Conservation (phyloP, 1,140 invertebrate genomes). For the Ceratoteleas bidentatus region DNA sequence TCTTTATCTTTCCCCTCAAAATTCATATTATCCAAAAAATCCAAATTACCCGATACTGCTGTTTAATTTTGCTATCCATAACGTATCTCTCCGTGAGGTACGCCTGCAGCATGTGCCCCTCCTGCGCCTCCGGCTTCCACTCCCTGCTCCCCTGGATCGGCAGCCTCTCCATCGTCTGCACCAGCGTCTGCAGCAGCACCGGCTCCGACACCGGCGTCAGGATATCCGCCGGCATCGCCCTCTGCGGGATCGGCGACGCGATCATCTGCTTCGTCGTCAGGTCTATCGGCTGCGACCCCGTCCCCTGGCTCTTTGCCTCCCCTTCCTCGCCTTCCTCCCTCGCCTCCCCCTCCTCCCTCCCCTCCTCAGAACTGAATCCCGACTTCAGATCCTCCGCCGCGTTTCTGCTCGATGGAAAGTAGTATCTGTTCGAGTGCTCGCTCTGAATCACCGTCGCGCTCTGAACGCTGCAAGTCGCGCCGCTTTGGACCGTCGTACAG, state of each 20-base stretch:
- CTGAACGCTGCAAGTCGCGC: conserved; percentile 42
- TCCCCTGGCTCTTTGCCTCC: conserved; percentile 38
- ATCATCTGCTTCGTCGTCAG: conserved; percentile 80
- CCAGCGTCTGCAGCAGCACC: conserved; percentile 84
- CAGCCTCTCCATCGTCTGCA: conserved; percentile 84
- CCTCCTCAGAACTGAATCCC: conserved; percentile 68
- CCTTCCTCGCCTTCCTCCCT: conserved; percentile 67
- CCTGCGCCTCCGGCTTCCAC: conserved; percentile 82
- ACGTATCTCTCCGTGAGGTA: conserved; percentile 89
- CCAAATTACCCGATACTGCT: conserved; percentile 78
- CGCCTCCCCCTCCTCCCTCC: conserved; percentile 69
- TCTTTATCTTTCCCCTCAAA: no score
- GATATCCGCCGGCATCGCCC: conserved; percentile 80
- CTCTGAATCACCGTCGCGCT: conserved; percentile 70
- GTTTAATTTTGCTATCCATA: conserved; percentile 88
- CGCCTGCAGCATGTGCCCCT: conserved; percentile 85
- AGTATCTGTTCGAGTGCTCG: conserved; percentile 75
- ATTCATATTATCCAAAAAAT: no score
- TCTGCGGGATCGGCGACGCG: conserved; percentile 67
- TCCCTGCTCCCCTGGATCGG: conserved; percentile 81
- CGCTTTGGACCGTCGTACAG: conserved; percentile 56
- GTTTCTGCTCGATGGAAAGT: conserved; percentile 76
- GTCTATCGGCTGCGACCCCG: conserved; percentile 82
- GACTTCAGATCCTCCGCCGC: conserved; percentile 68
- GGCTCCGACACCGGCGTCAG: conserved; percentile 84